These are phyloP conservation scores for Clunio marinus DNA, from an alignment of 2,888 invertebrate species.

Conservation along the genomic window DNA sequence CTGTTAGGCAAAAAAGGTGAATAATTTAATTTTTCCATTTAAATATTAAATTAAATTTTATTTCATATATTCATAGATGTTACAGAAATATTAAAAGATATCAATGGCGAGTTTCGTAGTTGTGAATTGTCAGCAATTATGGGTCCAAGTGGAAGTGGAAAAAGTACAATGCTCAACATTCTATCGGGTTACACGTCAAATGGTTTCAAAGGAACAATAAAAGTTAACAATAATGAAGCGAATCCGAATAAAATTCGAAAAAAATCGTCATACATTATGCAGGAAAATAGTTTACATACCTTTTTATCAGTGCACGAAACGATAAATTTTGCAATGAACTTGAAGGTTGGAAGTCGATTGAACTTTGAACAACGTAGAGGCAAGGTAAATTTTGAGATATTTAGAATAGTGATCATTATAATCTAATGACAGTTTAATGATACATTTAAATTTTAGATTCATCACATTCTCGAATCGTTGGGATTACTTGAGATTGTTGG, in stretches of 20 bases:
- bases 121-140: slow-evolving; percentile 79
- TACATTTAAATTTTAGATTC: slow-evolving; percentile 57
- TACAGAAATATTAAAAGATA: slow-evolving; percentile 8
- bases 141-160: slow-evolving; percentile 55
- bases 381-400: slow-evolving; percentile 54
- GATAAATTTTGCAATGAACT: slow-evolving; percentile 78
- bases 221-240: background rate
- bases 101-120: slow-evolving; percentile 61
- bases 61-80: no score
- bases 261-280: slow-evolving; percentile 64
- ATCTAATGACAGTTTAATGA: no score
- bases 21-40: background rate
- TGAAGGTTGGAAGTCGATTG: slow-evolving; percentile 71
- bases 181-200: background rate
- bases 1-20: background rate
- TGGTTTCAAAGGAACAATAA: background rate
- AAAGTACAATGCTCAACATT: slow-evolving; percentile 56
- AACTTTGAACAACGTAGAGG: slow-evolving; percentile 59
- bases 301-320: slow-evolving; percentile 80
- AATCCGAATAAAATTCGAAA: background rate
- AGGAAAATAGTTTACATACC: slow-evolving; percentile 76
- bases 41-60: no score
- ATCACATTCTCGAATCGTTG: slow-evolving; percentile 72
- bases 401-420: background rate
- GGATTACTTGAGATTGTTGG: slow-evolving; percentile 63